Evolutionary conservation across 2,888 invertebrate genomes (phyloP), one percentile per base, ranked within the genome.

Genomic region (Macrosoma leucophasiata): DNA sequence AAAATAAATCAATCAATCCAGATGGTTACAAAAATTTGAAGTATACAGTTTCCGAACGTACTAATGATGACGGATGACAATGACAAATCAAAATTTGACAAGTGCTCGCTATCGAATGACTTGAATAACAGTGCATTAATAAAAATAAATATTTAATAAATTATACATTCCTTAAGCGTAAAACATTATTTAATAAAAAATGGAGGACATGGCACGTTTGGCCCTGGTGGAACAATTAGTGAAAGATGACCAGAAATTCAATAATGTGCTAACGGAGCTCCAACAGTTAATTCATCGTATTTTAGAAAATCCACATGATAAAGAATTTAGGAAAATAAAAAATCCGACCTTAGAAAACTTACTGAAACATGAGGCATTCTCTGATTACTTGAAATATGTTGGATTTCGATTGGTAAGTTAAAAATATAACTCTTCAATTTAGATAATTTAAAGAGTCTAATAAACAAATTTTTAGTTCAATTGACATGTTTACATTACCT

Each of bases 171-270:
- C 37, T 15, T 32, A 40, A 36, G 28, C 33, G 23, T 28, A 24
- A 36, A 36, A 41, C 29, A 40, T 28, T 31, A 34, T 25, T 32
- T 29, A 43, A 39, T 9, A 13, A 49, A 52, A 48, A 60, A 84
- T 84, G 84, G 82, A 84, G 45, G 76, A 78, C 42, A 75, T 72
- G 65, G 82, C 84, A 21, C 72, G 82, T 31, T 60, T 84, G 28
- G 84, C 82, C 41, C 49, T 77, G 19, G 60, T 84, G n/a, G 84
- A 84, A 53, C 71, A 74, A 51, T 61, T 58, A 41, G 46, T 79
- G 13, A 50, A 61, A 33, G 64, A 75, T 37, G 33, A 43, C 10
- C 59, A 70, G 36, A 62, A 59, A 39, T 84, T 68, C 41, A 59
- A 54, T 46, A 66, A 62, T 59, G 49, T 79, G 40, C 50, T 84